Base-by-base conservation (phyloP, 2,797 vertebrate species). In the Dromococcyx pavoninus region DNA sequence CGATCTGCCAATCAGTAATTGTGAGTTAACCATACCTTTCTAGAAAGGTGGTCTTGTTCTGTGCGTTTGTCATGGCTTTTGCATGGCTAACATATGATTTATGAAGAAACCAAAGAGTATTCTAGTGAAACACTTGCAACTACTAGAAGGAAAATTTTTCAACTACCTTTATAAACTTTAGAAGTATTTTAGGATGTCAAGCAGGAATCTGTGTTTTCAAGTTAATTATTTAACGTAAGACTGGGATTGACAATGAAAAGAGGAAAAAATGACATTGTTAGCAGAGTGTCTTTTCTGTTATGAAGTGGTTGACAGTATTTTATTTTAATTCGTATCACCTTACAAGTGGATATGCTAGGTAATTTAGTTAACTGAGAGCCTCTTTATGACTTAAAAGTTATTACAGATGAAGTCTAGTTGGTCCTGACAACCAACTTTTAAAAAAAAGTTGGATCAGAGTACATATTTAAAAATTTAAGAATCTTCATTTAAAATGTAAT, bases 1-100 rank as follows among this genome's bases (percentile, higher is more conserved):
- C 67, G 75, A 57, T 67, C 21, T 93, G 35, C n/a, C 32, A 27
- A 5, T 92, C 69, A 67, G 7, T 64, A 60, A 56, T 13, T 65
- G 46, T 75, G 78, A 73, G 61, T 82, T 85, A 83, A 89, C 37
- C 18, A 2, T 60, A 35, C 27, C 37, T 65, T 86, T 74, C 62
- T 65, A 71, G 81, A 65, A 61, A 72, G n/a, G 11, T 39, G 16
- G 15, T 88, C 24, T 66, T 81, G 32, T 91, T 91, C 33, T 89
- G 17, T 92, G 64, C 7, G 2, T 72, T 88, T 46, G 67, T 91
- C 25, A 9, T 93, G 87, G 78, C 92, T 93, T 95, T 76, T 92
- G 88, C 93, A 89, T 91, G 93, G 86, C 88, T 89, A 43, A 74
- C 30, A 18, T 70, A 48, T 15, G 57, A 53, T 95, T 85, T 71